Evolutionary conservation across 1,140 invertebrate species (phyloP).

Genomic region (Cherax destructor): DNA sequence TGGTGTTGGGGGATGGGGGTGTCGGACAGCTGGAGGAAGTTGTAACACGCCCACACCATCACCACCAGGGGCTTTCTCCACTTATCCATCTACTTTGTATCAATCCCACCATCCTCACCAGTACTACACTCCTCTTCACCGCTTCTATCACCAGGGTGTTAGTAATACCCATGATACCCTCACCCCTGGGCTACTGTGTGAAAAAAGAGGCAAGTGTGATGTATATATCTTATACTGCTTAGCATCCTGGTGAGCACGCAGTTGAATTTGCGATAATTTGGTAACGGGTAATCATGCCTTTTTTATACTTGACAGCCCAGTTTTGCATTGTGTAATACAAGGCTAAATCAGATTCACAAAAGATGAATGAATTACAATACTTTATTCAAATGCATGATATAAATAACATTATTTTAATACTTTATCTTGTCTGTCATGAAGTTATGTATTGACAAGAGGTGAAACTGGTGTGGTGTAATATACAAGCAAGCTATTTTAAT

Average conservation of each 20-base stretch:
- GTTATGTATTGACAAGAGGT: no score
- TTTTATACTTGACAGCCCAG: conserved; percentile 25
- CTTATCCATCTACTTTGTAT: conserved; percentile 32
- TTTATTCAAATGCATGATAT: not conserved
- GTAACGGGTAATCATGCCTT: conserved; percentile 54
- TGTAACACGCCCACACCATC: conserved; percentile 41
- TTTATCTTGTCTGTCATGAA: no score
- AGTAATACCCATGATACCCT: conserved; percentile 49
- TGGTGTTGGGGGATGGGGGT: conserved; percentile 29
- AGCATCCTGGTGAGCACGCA: conserved; percentile 63
- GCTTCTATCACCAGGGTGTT: conserved; percentile 43
- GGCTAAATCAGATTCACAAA: conserved; percentile 52
- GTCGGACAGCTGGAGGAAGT: conserved; percentile 29
- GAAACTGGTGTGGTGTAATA: no score
- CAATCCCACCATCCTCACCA: conserved; percentile 47
- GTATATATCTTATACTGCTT: conserved; percentile 21
- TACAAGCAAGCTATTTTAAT: no score
- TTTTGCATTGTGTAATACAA: conserved; percentile 28
- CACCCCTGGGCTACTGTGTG: conserved; percentile 32
- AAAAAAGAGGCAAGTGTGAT: conserved; percentile 50
- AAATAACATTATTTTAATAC: no score
- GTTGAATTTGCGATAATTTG: conserved; percentile 52
- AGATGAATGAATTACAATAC: conserved; percentile 4
- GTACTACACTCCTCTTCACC: conserved; percentile 47
- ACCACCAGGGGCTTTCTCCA: conserved; percentile 46